Evolutionary conservation across 2,888 invertebrate species (phyloP), one percentile per base, ranked within the genome.

Genomic region (Cyclophora punctaria): DNA sequence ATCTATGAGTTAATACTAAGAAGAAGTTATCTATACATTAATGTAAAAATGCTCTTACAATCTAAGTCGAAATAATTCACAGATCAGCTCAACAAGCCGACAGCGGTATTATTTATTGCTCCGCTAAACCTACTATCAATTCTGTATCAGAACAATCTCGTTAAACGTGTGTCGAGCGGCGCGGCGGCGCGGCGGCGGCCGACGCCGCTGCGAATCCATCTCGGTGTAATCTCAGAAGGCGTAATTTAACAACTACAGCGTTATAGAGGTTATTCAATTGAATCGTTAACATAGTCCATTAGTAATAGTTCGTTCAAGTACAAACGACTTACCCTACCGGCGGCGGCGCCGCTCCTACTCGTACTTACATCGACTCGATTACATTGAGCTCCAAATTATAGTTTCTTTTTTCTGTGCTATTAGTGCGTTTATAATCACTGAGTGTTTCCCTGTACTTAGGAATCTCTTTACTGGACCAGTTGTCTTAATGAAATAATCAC

Each of bases 221-320:
- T 37, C 37, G 58, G 62, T 64, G 64, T 76, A 78, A 82, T 82
- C 78, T 83, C 81, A 70, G 70, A 77, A 77, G 76, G 72, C 73
- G 72, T 73, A 71, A 67, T 68, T 68, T 73, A 78, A 78, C 73
- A 74, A 72, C 81, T 83, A 83, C 73, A 71, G 63, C 61, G 78
- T 76, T 70, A 58, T 71, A 68, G 71, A 76, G 68, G 68, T 75
- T 75, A 74, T 61, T 69, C 67, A 67, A 71, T 73, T 53, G 44
- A 48, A 51, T 64, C 57, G 69, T 75, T 68, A 66, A 64, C 58
- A 64, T 67, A 73, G 74, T 71, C 73, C 41, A 41, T 20, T 41
- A 66, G 64, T 64, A 72, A 76, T 74, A 78, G 59, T 80, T 81
- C 74, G 75, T 75, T 82, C 67, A 75, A 74, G 64, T 73, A 69